phyloP scores from a whole-genome alignment of 1,140 invertebrate species.

The Drosophila sulfurigaster region DNA sequence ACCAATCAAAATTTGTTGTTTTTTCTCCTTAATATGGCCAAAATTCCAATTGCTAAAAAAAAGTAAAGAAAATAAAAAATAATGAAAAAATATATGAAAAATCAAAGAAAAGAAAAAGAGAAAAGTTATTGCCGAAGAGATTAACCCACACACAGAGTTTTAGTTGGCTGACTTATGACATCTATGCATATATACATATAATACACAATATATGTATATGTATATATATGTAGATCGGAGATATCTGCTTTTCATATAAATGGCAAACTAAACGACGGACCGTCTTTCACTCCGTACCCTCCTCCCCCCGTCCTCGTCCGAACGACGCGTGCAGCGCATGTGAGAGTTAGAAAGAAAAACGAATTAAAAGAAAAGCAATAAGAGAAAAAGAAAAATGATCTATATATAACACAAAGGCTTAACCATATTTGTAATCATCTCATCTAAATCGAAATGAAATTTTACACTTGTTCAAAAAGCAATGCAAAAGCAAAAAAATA shows the following conservation, averaged over 20 bases:
- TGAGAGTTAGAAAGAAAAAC: constrained; percentile 51
- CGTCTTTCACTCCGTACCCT: constrained; percentile 13
- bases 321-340: constrained; percentile 47
- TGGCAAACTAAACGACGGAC: constrained; percentile 60
- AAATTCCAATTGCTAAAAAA: constrained; percentile 50
- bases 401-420: constrained; percentile 84
- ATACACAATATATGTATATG: constrained; percentile 13
- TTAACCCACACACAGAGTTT: constrained; percentile 78
- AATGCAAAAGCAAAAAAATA: constrained; percentile 29
- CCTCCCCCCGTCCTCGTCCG: constrained; percentile 18
- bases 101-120: constrained; percentile 20
- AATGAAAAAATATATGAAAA: constrained; percentile 2
- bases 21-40: constrained; percentile 44
- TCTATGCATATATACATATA: constrained; percentile 30
- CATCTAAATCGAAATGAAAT: constrained; percentile 84
- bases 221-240: constrained; percentile 49
- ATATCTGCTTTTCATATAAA: constrained; percentile 42
- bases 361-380: constrained; percentile 28
- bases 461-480: constrained; percentile 67
- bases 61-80: constrained; percentile 35
- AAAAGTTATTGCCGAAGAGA: constrained; percentile 68
- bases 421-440: constrained; percentile 85
- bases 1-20: constrained; percentile 41
- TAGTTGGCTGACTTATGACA: constrained; percentile 72
- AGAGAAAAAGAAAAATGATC: constrained; percentile 43